These are phyloP conservation scores for Alectura lathami DNA, from an alignment of 2,113 vertebrate genomes.

Conservation along the genomic window DNA sequence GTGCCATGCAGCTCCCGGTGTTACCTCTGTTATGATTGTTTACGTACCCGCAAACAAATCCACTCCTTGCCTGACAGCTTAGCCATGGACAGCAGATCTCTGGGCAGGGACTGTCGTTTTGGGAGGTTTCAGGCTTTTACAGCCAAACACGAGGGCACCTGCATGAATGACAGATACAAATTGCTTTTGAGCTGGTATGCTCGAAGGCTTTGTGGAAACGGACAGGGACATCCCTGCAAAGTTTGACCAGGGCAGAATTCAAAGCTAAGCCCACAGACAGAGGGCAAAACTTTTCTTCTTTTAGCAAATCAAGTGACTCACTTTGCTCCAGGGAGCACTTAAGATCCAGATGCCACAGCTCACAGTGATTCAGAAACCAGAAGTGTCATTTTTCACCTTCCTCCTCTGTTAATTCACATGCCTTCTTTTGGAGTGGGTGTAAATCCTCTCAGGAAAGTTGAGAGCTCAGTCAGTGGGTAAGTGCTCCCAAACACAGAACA, in stretches of 20 bases:
- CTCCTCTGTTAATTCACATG: background rate
- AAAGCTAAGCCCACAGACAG: background rate
- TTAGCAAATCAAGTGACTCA: background rate
- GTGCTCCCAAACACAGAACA: background rate
- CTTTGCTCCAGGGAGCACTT: background rate
- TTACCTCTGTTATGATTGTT: background rate
- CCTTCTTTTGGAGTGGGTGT: background rate
- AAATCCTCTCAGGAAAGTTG: background rate
- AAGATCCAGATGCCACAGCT: background rate
- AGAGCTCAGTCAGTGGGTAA: background rate
- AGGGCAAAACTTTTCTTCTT: background rate
- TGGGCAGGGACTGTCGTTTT: background rate
- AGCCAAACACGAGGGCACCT: background rate
- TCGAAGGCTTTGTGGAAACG: background rate
- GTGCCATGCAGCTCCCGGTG: rapidly evolving
- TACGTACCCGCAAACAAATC: background rate
- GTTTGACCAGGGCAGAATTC: background rate
- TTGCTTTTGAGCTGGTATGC: background rate
- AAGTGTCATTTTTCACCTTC: background rate
- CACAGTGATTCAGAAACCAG: background rate
- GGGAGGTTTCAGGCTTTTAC: background rate
- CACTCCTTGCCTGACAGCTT: background rate
- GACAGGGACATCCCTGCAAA: background rate
- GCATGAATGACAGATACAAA: background rate
- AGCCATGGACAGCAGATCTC: background rate